Base-by-base conservation (phyloP, 2,797 vertebrate species). In the Sphenopsis melanotis region DNA sequence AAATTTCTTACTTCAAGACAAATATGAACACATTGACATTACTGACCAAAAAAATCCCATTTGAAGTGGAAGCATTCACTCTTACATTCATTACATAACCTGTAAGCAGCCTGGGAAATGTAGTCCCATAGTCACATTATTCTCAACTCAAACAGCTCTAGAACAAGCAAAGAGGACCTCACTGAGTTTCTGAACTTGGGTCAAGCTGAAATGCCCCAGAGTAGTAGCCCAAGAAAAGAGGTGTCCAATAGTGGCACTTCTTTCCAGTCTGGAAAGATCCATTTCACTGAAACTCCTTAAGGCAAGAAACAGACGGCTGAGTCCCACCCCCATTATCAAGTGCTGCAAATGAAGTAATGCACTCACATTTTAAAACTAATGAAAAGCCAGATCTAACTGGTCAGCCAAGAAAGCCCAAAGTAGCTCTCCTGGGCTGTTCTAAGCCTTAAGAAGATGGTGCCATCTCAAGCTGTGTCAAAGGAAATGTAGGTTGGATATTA, bases 231-330 rank as follows among this genome's bases (percentile, higher is more conserved):
- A 64, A 42, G 46, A 41, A 23, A 55, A 70, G 15, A 65, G 60
- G 27, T 19, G 23, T 22, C 68, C 0, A 0, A 27, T 0, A 47
- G 32, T 5, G 7, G 32, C 49, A 83, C 21, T 52, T 44, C 15
- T 34, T 56, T 56, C n/a, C n/a, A 20, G 26, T 23, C 49, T 74
- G 57, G 17, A 37, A 82, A 87, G 47, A 79, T 36, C 19, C 36
- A 23, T 53, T 64, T 50, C 42, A 78, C 0, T 18, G 61, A 49
- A 83, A 53, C 23, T 36, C 34, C 30, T 23, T 14, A 37, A 15
- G 49, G 37, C 57, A 68, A 83, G 49, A 70, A 59, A 70, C 4
- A 59, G 23, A 37, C 0, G 1, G 19, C 32, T 17, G n/a, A 87
- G 59, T 66, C 53, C 21, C 52, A 66, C 12, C 22, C 19, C 23